A percentile compares a stretch with the other conserved stretches of the same genome.
phyloP scores from a whole-genome alignment of 1,140 invertebrate genomes.

The Drosophila chauvacae region DNA sequence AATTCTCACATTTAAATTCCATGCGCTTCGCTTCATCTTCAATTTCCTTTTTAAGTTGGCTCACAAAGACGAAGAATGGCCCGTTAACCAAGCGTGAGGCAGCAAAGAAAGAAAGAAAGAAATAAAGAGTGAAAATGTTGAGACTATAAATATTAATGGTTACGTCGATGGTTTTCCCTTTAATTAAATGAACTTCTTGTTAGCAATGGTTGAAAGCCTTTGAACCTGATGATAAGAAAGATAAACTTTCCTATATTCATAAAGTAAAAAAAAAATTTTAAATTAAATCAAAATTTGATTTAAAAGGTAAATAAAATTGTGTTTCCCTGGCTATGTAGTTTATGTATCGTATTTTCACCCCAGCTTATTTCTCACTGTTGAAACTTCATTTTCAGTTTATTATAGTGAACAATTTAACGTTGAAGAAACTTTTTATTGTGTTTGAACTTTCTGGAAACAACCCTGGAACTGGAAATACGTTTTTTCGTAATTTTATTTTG shows the following conservation, averaged over 20 bases:
- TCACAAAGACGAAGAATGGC: constrained; percentile 40
- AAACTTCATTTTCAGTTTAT: constrained; percentile 2
- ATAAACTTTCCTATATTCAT: neutral
- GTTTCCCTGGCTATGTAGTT: neutral
- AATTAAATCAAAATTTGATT: neutral
- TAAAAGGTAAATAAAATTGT: too few relatives aligned
- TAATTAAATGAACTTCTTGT: constrained; percentile 42
- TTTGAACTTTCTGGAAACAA: neutral
- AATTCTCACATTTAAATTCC: constrained; percentile 67
- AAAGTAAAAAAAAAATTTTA: neutral
- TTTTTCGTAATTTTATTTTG: constrained; percentile 37
- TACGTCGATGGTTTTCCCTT: constrained; percentile 24
- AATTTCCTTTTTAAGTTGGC: constrained; percentile 61
- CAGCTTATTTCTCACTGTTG: neutral
- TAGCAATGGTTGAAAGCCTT: neutral
- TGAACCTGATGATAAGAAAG: neutral
- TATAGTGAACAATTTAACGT: constrained; percentile 6
- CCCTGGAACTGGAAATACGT: neutral
- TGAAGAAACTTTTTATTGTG: constrained; percentile 14
- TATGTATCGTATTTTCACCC: too few relatives aligned
- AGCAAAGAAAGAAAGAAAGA: constrained; percentile 4
- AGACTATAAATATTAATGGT: constrained; percentile 46
- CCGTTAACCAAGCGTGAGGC: constrained; percentile 42
- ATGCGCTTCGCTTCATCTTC: constrained; percentile 54
- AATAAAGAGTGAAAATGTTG: constrained; percentile 33